Conservation (phyloP, 2,888 invertebrate species). For the Ethmia dodecea region DNA sequence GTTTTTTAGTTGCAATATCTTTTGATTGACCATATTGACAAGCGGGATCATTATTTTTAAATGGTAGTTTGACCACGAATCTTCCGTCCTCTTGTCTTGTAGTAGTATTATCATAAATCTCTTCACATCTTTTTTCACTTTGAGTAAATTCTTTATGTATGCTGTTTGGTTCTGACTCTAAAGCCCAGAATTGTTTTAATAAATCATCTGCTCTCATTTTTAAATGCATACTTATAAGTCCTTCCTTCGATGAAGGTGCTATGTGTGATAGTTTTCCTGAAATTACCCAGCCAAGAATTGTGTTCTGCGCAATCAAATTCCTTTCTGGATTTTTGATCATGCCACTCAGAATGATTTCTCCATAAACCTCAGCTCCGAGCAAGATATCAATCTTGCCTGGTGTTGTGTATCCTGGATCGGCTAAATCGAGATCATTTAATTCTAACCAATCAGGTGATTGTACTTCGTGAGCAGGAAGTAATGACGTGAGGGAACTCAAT, state of each 20-base stretch:
- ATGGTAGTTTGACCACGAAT: conserved; percentile 9
- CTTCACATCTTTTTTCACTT: conserved; percentile 14
- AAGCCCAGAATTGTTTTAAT: conserved; percentile 17
- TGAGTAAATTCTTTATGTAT: conserved; percentile 4
- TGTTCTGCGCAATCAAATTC: conserved; percentile 16
- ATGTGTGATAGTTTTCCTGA: conserved; percentile 12
- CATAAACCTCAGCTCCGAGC: conserved; percentile 17
- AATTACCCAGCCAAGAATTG: conserved; percentile 21
- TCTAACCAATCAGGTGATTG: conserved; percentile 13
- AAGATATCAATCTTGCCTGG: conserved; percentile 20
- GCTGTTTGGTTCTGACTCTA: conserved; percentile 11
- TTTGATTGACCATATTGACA: conserved; percentile 13
- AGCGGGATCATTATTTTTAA: conserved; percentile 2
- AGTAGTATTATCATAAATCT: conserved; percentile 8
- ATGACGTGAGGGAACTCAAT: conserved; percentile 9
- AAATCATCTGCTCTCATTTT: conserved; percentile 14
- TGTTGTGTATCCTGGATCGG: conserved; percentile 15
- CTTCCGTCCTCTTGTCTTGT: conserved; percentile 14
- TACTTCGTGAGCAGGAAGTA: conserved; percentile 11
- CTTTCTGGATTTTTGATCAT: conserved; percentile 12
- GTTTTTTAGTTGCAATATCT: conserved; percentile 15
- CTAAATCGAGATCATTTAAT: conserved; percentile 14
- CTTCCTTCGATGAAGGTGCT: background rate
- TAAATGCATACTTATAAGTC: conserved; percentile 13
- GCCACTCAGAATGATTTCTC: conserved; percentile 14